phyloP scores from a whole-genome alignment of 2,888 invertebrate genomes.

The Octodonta nipae region DNA sequence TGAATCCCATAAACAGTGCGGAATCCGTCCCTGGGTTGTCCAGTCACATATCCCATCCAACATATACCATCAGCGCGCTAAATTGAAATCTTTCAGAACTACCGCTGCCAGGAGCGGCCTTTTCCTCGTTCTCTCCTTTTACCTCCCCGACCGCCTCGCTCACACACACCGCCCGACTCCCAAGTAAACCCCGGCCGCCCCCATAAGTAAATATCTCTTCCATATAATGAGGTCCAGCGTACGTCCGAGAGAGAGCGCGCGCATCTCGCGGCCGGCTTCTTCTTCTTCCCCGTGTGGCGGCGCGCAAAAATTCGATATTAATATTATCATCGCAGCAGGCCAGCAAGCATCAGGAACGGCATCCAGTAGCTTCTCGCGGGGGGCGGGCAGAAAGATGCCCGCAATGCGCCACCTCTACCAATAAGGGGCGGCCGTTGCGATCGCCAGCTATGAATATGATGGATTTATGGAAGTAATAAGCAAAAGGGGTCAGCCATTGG shows the following conservation, averaged over 20 bases:
- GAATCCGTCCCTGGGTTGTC: neutral
- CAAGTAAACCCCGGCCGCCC: constrained; percentile 19
- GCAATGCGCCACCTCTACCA: constrained; percentile 31
- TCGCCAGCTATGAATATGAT: constrained; percentile 36
- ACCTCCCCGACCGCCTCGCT: neutral
- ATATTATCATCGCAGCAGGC: too few relatives aligned
- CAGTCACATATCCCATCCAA: constrained; percentile 13
- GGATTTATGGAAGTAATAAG: constrained; percentile 73
- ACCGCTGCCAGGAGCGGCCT: constrained; percentile 19
- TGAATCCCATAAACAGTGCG: too few relatives aligned
- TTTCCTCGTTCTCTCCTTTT: neutral
- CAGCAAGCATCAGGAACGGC: too few relatives aligned
- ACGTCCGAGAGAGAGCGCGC: constrained; percentile 31
- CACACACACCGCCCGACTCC: constrained; percentile 12
- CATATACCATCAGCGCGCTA: constrained; percentile 29
- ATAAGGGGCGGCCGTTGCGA: constrained; percentile 23
- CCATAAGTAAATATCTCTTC: constrained; percentile 33
- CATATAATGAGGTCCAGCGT: constrained; percentile 29
- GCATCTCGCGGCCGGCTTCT: constrained; percentile 23
- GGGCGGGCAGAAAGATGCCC: constrained; percentile 28
- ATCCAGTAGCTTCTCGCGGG: constrained; percentile 43
- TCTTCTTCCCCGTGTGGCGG: constrained; percentile 1
- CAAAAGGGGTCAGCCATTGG: constrained; percentile 51
- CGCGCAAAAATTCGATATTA: constrained; percentile 68
- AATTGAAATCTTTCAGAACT: constrained; percentile 36